These are phyloP conservation scores for Meriones unguiculatus DNA, from an alignment of 2,113 vertebrate species.

Conservation along the genomic window DNA sequence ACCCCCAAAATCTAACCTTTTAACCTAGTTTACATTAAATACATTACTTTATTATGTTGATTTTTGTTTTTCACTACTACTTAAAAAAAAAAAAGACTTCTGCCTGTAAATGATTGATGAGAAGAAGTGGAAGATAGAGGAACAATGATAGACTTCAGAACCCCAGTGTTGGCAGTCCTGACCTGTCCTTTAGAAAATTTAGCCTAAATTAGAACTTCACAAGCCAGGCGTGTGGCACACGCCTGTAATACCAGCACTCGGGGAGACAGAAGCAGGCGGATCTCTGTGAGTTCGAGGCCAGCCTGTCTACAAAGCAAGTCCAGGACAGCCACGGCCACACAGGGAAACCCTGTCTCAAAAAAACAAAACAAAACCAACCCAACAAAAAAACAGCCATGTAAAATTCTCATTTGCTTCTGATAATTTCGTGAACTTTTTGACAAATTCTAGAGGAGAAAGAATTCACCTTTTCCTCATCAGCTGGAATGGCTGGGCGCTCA, in stretches of 20 bases:
- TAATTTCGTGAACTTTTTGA: not conserved
- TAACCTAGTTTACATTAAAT: not conserved
- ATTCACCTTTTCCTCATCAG: slow-evolving; percentile 49
- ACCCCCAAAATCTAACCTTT: not conserved
- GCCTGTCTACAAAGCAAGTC: no score
- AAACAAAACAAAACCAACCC: no score
- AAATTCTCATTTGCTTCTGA: not conserved
- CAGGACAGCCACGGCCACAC: no score
- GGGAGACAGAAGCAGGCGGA: no score
- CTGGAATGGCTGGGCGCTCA: not conserved
- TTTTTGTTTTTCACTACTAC: not conserved
- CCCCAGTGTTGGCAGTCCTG: not conserved
- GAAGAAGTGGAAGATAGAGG: not conserved
- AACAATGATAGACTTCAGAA: not conserved
- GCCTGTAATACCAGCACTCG: no score
- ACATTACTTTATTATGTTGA: not conserved
- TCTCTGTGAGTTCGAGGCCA: no score
- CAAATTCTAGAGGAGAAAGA: slow-evolving; percentile 6
- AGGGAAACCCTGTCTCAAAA: no score
- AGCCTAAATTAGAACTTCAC: not conserved
- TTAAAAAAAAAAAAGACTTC: not conserved
- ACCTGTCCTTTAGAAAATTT: not conserved
- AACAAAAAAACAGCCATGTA: no score
- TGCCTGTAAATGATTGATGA: not conserved
- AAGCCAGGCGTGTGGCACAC: no score